Evolutionary conservation across 2,888 invertebrate genomes (phyloP).

Genomic region (Drosophila mimica): DNA sequence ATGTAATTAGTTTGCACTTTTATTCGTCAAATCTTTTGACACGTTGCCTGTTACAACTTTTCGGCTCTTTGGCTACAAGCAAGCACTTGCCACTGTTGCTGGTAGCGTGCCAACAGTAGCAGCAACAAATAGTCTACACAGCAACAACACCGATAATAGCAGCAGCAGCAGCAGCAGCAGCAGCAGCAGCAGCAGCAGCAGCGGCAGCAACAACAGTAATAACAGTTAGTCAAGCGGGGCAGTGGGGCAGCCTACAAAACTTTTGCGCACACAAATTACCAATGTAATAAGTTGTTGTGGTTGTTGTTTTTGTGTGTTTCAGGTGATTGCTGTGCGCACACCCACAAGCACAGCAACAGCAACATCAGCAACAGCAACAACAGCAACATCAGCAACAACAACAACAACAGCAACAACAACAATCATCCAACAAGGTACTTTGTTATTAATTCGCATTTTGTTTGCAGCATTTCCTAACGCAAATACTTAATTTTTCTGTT

Average conservation of each 20-base stretch:
- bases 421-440: slow-evolving; percentile 23
- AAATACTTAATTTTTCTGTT: slow-evolving; percentile 52
- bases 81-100: slow-evolving; percentile 22
- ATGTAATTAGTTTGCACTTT: slow-evolving; percentile 52
- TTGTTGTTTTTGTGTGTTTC: slow-evolving; percentile 32
- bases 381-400: slow-evolving; percentile 4
- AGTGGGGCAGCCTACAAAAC: slow-evolving; percentile 54
- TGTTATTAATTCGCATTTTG: slow-evolving; percentile 74
- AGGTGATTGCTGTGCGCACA: slow-evolving; percentile 53
- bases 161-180: background rate
- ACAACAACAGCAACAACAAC: slow-evolving; percentile 10
- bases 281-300: slow-evolving; percentile 59
- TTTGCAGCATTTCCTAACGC: slow-evolving; percentile 66
- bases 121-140: slow-evolving; percentile 30
- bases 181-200: background rate
- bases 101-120: slow-evolving; percentile 47
- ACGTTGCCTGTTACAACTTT: slow-evolving; percentile 52
- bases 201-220: slow-evolving; percentile 5
- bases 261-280: slow-evolving; percentile 62
- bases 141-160: slow-evolving; percentile 1
- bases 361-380: background rate
- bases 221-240: slow-evolving; percentile 54
- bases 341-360: slow-evolving; percentile 33
- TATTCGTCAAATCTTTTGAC: slow-evolving; percentile 56
- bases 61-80: slow-evolving; percentile 20